Evolutionary conservation across 2,888 invertebrate genomes (phyloP), one percentile per base, ranked within the genome.

Genomic region (Anthrax anthrax): DNA sequence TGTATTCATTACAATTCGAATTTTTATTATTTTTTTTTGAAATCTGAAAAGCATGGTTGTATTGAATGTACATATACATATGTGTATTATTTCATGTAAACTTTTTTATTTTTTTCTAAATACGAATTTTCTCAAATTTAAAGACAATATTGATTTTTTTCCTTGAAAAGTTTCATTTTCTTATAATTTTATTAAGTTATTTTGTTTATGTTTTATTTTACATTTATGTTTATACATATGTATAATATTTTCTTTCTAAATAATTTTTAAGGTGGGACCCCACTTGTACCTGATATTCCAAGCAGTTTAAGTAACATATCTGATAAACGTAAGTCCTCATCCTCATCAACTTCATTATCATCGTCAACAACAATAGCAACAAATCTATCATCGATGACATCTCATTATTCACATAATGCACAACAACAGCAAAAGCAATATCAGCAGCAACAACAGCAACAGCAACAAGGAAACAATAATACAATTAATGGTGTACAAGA

Each of bases 251-350:
- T 23, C 8, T 23, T 23, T 6, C 42, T 49, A 18, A 18, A 42
- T 37, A 16, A 62, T 43, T 5, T 36, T 36, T 36, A 61, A 76
- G 76, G 76, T 60, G 74, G 73, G 58, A 72, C 74, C 23, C 72
- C 72, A 37, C 58, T 72, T 50, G 64, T 71, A 58, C 70, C 70
- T 55, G 59, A 60, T 43, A 50, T 54, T 39, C 40, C 55, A 37
- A 46, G 49, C 42, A 49, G 49, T 50, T 42, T 50, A 50, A 19
- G 50, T 17, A 44, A 39, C 45, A 45, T 40, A 45, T 40, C 40
- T 14, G 45, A 45, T 40, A 45, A 45, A 27, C 34, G 45, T 19
- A 45, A 45, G 39, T 43, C 51, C 45, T 48, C 47, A 27, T 19
- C 53, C 18, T 48, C 47, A 37, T 37, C 40, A 23, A 18, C 19